Base-by-base conservation (phyloP, 2,113 vertebrate genomes). In the Pao palembangensis region DNA sequence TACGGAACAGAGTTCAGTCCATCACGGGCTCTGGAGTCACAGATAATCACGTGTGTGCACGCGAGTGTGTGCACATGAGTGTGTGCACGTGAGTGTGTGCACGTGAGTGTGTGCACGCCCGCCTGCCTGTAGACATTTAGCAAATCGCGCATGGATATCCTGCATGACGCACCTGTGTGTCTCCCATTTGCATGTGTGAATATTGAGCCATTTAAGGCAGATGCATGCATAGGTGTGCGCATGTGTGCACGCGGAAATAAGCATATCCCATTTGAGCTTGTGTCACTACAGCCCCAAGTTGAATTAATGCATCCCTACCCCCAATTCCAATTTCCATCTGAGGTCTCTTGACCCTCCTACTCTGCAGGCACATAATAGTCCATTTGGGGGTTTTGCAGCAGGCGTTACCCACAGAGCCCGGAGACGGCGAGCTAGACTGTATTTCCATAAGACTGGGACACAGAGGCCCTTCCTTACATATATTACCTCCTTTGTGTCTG, bases 391-490 rank as follows among this genome's bases (percentile, higher is more conserved):
- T 76, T 84, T 83, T 76, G 81, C 77, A 82, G 81, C 78, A 83
- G 77, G 79, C 76, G 81, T 84, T 78, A 82, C 70, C 34, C 68
- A 64, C 71, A 55, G 60, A 76, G 66, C 68, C 67, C 3, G 56
- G 76, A 66, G 79, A 80, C 80, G 78, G 66, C 68, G 81, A 69
- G 82, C 71, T 48, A 67, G 80, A 80, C 79, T 70, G 43, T 73
- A 88, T 89, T 88, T 88, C 88, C 88, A 88, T 89, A 89, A 80
- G 85, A 85, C 69, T 81, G 82, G 80, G 86, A 86, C 86, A 84
- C 61, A 52, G 77, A 78, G 82, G 79, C 77, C 81, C 73, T 85
- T 65, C 83, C 75, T 84, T 88, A 87, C 85, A 89, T 89, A 88
- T 78, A 87, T 88, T 88, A 88, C 52, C 65, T 55, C 57, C 85